Base-by-base conservation (phyloP, 2,797 vertebrate genomes). In the Sebastes aleutianus region DNA sequence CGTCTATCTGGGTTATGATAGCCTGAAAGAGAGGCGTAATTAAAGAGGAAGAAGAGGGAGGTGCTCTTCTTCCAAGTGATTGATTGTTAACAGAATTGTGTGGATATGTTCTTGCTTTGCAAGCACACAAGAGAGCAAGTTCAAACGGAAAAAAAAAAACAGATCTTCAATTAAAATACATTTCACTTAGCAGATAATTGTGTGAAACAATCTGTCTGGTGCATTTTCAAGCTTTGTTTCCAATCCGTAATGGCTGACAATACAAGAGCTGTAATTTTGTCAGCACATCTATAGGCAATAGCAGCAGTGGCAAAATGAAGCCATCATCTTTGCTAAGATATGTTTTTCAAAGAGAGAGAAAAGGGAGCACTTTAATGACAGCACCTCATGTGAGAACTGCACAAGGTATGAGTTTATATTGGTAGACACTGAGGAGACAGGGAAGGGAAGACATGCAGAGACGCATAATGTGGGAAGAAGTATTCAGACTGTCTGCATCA, bases 221-320 rank as follows among this genome's bases (percentile, higher is more conserved):
- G 14, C 59, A n/a, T 74, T 74, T 81, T 34, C 53, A 32, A 65
- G 20, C 63, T 57, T 54, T 56, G 22, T 36, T 32, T 68, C 57
- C 14, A 29, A 22, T 22, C 31, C 53, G 6, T 27, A 62, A 54
- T n/a, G 31, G 47, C 61, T 75, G 34, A 56, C 66, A 63, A 74
- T 34, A 43, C 34, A 43, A 14, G 11, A 72, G 59, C 13, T 70
- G 61, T 65, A 61, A 83, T 80, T 82, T 76, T 43, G 47, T 66
- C 65, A 53, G 20, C 70, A 70, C 59, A 39, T 70, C 4, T 54
- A 54, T 11, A 57, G 10, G 64, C 36, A 76, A 68, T 53, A 84
- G 64, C 70, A 54, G 57, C 57, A 4, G 61, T 9, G 32, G 53
- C 14, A 67, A 77, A 78, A 81, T 79, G 4, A 75, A 85, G 74